phyloP scores from a whole-genome alignment of 2,113 vertebrate species.

The Vombatus ursinus region DNA sequence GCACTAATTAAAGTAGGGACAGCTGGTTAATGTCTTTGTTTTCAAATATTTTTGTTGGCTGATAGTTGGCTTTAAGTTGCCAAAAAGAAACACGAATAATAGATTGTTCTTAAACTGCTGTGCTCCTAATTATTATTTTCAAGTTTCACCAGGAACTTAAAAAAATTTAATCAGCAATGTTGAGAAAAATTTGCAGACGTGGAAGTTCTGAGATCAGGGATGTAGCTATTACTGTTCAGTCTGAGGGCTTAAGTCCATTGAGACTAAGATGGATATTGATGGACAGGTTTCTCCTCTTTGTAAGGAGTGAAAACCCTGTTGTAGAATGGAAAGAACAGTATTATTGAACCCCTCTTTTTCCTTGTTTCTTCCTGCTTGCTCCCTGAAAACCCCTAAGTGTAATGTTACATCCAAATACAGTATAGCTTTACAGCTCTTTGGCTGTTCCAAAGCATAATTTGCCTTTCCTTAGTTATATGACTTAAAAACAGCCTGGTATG shows the following conservation, averaged over 20 bases:
- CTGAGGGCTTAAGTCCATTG: neutral
- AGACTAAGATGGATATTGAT: neutral
- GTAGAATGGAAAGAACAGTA: neutral
- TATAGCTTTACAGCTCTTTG: neutral
- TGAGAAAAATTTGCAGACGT: neutral
- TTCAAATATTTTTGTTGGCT: neutral
- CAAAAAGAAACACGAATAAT: neutral
- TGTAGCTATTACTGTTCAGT: fast-evolving
- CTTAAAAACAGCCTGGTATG: neutral
- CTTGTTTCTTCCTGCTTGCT: fast-evolving
- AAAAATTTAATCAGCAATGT: neutral
- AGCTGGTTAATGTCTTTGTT: neutral
- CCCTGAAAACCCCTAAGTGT: neutral
- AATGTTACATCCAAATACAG: neutral
- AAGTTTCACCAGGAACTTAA: neutral
- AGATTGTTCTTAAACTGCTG: neutral
- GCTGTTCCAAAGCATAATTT: neutral
- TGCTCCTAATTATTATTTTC: neutral
- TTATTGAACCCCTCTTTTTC: fast-evolving
- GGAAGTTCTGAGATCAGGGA: neutral
- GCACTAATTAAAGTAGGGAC: neutral
- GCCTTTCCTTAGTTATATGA: neutral
- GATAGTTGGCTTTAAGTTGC: neutral
- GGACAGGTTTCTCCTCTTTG: fast-evolving
- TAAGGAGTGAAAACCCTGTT: neutral